phyloP scores from a whole-genome alignment of 2,888 invertebrate species.

The Archips crataeganus region DNA sequence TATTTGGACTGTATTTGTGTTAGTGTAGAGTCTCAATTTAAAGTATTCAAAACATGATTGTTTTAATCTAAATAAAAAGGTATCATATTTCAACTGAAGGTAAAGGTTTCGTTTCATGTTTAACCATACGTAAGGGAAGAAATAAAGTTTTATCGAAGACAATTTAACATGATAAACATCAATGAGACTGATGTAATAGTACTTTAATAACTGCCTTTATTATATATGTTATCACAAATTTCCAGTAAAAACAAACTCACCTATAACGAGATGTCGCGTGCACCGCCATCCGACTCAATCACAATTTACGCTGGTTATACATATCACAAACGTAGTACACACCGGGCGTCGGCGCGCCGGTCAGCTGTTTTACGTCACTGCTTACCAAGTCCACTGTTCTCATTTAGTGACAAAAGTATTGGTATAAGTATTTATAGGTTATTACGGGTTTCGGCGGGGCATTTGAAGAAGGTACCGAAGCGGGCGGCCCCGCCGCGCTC shows the following conservation, averaged over 20 bases:
- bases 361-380: constrained; percentile 66
- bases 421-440: constrained; percentile 61
- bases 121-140: not conserved
- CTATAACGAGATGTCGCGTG: constrained; percentile 28
- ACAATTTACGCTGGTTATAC: constrained; percentile 63
- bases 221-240: not conserved
- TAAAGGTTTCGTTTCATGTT: not conserved
- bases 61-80: not conserved
- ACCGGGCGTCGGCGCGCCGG: constrained; percentile 61
- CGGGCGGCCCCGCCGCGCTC: constrained; percentile 78
- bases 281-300: constrained; percentile 55
- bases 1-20: too few relatives aligned
- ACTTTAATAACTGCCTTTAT: not conserved
- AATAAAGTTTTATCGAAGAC: not conserved
- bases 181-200: too few relatives aligned
- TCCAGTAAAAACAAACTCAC: constrained; percentile 30
- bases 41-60: not conserved
- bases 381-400: constrained; percentile 14
- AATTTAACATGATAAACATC: too few relatives aligned
- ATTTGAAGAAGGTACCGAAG: constrained; percentile 61
- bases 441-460: constrained; percentile 64
- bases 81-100: not conserved
- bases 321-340: constrained; percentile 73
- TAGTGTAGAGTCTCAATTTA: too few relatives aligned
- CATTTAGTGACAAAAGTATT: constrained; percentile 6